Conservation (phyloP, 2,888 invertebrate species). For the Peribatodes rhomboidaria region DNA sequence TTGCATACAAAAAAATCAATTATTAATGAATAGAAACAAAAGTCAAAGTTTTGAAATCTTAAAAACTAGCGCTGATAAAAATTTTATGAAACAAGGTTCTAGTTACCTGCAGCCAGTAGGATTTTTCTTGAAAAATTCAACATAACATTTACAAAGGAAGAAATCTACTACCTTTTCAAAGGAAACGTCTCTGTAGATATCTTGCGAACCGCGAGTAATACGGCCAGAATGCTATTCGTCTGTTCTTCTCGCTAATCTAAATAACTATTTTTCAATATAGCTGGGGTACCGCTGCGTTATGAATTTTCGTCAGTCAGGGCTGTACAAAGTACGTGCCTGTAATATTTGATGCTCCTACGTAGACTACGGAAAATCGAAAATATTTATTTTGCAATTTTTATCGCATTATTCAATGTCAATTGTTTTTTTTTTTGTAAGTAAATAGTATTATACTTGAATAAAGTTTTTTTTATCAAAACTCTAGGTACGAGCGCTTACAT, state of each 20-base stretch:
- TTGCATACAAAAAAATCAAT: too few relatives aligned
- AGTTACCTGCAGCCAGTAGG: too few relatives aligned
- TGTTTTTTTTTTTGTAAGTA: neutral
- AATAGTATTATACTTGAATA: too few relatives aligned
- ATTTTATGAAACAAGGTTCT: too few relatives aligned
- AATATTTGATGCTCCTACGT: slow-evolving; percentile 55
- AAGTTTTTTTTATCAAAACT: too few relatives aligned
- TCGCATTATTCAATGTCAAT: neutral
- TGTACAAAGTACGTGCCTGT: slow-evolving; percentile 66
- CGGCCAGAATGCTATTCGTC: slow-evolving; percentile 48
- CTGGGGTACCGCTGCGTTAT: slow-evolving; percentile 71
- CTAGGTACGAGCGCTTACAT: too few relatives aligned
- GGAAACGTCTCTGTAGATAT: slow-evolving; percentile 6
- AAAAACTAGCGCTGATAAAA: too few relatives aligned
- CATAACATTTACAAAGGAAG: neutral
- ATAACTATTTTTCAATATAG: slow-evolving; percentile 84
- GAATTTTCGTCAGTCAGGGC: slow-evolving; percentile 71
- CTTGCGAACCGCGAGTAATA: slow-evolving; percentile 25
- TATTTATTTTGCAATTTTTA: neutral
- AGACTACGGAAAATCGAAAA: neutral
- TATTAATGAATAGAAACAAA: too few relatives aligned
- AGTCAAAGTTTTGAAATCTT: too few relatives aligned
- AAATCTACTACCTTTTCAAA: neutral
- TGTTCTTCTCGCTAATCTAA: slow-evolving; percentile 66
- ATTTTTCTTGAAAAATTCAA: too few relatives aligned